Conservation (phyloP, 2,888 invertebrate species). For the Leptinotarsa haldemani region DNA sequence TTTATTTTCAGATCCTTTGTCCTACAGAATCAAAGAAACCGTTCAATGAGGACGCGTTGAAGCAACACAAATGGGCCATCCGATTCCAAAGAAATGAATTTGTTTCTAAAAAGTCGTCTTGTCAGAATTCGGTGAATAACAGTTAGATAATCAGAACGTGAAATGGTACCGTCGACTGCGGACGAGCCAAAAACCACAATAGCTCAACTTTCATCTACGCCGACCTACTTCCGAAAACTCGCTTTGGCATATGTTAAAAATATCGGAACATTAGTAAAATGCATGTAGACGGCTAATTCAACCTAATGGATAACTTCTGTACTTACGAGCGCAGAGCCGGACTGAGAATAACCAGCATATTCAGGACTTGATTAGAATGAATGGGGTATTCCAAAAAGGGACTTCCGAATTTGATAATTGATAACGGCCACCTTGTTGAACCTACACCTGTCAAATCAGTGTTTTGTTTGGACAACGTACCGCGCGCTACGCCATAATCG, state of each 20-base stretch:
- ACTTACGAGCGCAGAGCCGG: slow-evolving; percentile 42
- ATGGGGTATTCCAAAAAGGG: background rate
- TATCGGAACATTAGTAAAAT: slow-evolving; percentile 52
- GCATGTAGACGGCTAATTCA: slow-evolving; percentile 44
- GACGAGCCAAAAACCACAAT: slow-evolving; percentile 50
- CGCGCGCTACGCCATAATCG: too few species aligned
- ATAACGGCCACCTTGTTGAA: too few species aligned
- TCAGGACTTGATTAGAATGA: background rate
- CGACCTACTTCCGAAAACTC: slow-evolving; percentile 50
- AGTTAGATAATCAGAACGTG: slow-evolving; percentile 56
- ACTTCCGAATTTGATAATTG: background rate
- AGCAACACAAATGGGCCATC: slow-evolving; percentile 14
- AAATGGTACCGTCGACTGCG: slow-evolving; percentile 44
- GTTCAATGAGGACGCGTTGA: background rate
- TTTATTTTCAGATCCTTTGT: background rate
- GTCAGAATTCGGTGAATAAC: slow-evolving; percentile 35
- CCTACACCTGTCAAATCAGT: too few species aligned
- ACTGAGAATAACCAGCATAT: slow-evolving; percentile 1
- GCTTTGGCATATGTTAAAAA: slow-evolving; percentile 50
- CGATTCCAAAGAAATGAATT: slow-evolving; percentile 15
- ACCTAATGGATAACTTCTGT: slow-evolving; percentile 58
- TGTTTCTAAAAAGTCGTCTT: slow-evolving; percentile 17
- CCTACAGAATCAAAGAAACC: background rate
- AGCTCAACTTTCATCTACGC: slow-evolving; percentile 54
- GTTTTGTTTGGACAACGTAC: too few species aligned